phyloP scores from a whole-genome alignment of 2,113 vertebrate species.

The Podilymbus podiceps region DNA sequence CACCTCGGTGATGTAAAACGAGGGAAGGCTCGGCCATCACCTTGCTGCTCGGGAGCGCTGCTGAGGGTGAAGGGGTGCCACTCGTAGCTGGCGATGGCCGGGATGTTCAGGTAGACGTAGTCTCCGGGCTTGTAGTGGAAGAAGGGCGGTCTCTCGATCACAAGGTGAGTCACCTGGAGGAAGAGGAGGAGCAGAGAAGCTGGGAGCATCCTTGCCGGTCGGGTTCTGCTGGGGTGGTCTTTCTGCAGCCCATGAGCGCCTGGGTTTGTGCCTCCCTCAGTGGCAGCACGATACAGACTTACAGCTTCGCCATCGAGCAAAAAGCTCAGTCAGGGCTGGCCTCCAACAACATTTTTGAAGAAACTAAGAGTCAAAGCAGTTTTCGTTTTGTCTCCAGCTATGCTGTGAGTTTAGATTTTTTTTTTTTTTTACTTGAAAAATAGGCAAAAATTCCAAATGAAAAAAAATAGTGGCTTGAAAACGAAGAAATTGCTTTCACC shows the following conservation, averaged over 20 bases:
- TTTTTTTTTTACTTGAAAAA: neutral
- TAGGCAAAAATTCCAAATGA: neutral
- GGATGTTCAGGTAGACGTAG: conserved; percentile 90
- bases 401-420: accelerated
- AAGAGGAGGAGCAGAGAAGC: neutral
- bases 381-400: accelerated
- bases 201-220: accelerated
- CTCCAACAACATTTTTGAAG: neutral
- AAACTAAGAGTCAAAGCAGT: accelerated
- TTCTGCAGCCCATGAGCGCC: neutral
- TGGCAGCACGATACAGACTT: accelerated
- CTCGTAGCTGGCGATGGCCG: conserved; percentile 84
- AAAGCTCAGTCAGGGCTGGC: no score
- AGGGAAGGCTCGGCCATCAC: neutral
- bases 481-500: neutral
- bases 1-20: neutral
- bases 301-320: accelerated
- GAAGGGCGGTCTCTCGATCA: conserved; percentile 81
- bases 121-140: conserved; percentile 90
- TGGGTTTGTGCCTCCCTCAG: neutral
- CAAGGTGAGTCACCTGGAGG: conserved; percentile 87
- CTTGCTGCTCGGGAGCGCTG: conserved; percentile 89
- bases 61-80: conserved; percentile 96
- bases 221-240: accelerated
- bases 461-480: neutral